Base-by-base conservation (phyloP, 2,797 vertebrate genomes). In the Fistularia tabacaria region DNA sequence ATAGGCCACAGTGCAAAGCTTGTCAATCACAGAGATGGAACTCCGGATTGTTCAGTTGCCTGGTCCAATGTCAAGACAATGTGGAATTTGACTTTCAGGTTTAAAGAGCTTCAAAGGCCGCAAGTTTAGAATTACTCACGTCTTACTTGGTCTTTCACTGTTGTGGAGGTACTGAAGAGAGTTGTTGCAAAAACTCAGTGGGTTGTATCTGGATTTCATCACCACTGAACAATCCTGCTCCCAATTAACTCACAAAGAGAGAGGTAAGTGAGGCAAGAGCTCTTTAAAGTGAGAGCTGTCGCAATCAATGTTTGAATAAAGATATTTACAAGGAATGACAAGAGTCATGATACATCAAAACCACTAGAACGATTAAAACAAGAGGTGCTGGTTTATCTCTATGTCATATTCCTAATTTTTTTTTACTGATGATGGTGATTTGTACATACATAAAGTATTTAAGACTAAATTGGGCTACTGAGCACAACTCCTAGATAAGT, bases 201-300 rank as follows among this genome's bases (percentile, higher is more conserved):
- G 57, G 73, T 83, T 85, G 77, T 79, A 72, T 87, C 88, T 89
- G 85, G 85, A 85, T 88, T 88, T 87, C 85, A 87, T 88, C 88
- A 87, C 73, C 73, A 51, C 59, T 46, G 61, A 83, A 76, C 72
- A 87, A 76, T 71, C 65, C 82, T 77, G 81, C 79, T 82, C 74
- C 72, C 73, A 80, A 84, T 87, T 84, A 87, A 81, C 73, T 79
- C 73, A 48, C 74, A 71, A 52, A 60, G 73, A 75, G 62, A 79
- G 75, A 80, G 71, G 79, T 83, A 86, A 87, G 84, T 79, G 82
- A 88, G 82, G 84, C 85, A 83, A 83, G 79, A 77, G 73, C 73
- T 67, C 73, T 82, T 87, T 82, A 82, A 89, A 84, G 75, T 78
- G 80, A 78, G 74, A 62, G 70, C 81, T 84, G 83, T 82, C 76